Percentiles rank a stretch among this genome's conserved stretches.
Evolutionary conservation across 2,888 invertebrate species (phyloP).

Genomic region (Omphaloscelis lunosa): DNA sequence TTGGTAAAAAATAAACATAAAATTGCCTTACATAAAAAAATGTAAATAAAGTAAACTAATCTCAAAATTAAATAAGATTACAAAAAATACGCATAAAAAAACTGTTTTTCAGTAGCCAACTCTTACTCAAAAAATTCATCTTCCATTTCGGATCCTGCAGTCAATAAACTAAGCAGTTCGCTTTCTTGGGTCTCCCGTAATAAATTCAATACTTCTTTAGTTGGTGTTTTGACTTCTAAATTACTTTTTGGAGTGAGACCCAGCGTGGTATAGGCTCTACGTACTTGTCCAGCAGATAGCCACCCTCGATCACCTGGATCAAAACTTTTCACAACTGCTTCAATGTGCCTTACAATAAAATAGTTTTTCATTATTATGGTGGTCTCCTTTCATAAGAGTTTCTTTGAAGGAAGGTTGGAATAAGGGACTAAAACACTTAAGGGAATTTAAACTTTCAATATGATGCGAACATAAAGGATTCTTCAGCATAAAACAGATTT

Average conservation of each 20-base stretch:
- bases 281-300: slow-evolving; percentile 83
- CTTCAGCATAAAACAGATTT: no score
- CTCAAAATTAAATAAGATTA: neutral
- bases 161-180: slow-evolving; percentile 68
- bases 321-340: slow-evolving; percentile 85
- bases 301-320: slow-evolving; percentile 86
- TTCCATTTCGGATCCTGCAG: slow-evolving; percentile 68
- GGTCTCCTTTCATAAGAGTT: neutral
- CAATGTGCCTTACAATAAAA: slow-evolving; percentile 75
- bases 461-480: neutral
- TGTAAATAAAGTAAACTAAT: neutral
- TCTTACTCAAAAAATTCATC: slow-evolving; percentile 39
- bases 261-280: slow-evolving; percentile 79
- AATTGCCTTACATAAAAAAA: neutral
- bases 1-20: neutral
- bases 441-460: neutral
- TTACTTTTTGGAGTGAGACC: slow-evolving; percentile 74
- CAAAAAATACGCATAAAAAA: neutral
- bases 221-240: slow-evolving; percentile 73
- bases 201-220: slow-evolving; percentile 70
- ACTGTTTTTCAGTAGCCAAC: neutral
- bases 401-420: neutral
- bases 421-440: neutral
- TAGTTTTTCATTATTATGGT: neutral
- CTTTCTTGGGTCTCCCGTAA: slow-evolving; percentile 77